Percentiles rank a stretch among this genome's conserved stretches.
Evolutionary conservation across 2,113 vertebrate species (phyloP).

Genomic region (Eolophus roseicapilla): DNA sequence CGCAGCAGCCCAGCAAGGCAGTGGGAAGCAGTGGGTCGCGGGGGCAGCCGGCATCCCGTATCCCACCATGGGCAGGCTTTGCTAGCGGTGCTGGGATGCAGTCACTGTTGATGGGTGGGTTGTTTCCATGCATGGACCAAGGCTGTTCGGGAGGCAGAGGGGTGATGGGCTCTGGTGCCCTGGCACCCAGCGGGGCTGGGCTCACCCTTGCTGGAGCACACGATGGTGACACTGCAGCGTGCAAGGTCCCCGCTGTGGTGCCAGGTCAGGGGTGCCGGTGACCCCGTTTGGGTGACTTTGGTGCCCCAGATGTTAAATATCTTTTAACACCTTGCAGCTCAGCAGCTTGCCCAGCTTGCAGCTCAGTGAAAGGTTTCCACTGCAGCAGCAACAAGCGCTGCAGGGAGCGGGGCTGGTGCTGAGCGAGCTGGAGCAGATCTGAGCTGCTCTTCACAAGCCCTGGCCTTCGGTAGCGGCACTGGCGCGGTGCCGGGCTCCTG

Average conservation of each 20-base stretch:
- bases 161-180: not conserved
- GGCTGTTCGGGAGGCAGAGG: rapidly evolving
- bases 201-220: not conserved
- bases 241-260: not conserved
- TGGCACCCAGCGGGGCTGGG: not conserved
- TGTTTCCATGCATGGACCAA: rapidly evolving
- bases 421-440: not conserved
- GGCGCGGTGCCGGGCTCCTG: rapidly evolving
- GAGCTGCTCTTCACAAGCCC: not conserved
- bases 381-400: constrained; percentile 35
- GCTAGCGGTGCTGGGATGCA: not conserved
- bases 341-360: not conserved
- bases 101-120: rapidly evolving
- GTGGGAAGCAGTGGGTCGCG: rapidly evolving
- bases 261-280: not conserved
- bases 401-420: constrained; percentile 20
- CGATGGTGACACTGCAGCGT: not conserved
- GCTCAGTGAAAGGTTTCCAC: constrained; percentile 11
- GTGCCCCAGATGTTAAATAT: not conserved
- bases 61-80: not conserved
- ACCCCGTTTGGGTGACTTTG: not conserved
- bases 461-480: not conserved
- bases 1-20: rapidly evolving
- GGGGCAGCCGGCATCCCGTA: not conserved
- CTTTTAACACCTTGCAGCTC: not conserved